A percentile compares a stretch with the other conserved stretches of the same genome.
Conservation (phyloP, 2,113 vertebrate species). For the Paradoxurus hermaphroditus region DNA sequence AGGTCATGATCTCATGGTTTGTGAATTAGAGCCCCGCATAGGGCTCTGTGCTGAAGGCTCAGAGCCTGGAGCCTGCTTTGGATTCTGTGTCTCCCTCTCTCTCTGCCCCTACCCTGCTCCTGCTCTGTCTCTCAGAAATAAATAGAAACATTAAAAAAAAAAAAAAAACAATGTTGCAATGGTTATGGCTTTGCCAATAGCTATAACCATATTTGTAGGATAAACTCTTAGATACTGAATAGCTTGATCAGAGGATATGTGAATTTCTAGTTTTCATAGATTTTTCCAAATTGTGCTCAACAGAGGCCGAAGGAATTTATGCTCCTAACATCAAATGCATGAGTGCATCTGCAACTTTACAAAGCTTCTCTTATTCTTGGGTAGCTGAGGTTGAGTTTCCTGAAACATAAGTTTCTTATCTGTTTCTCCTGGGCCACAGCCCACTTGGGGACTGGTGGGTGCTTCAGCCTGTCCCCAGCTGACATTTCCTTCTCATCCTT, state of each 20-base stretch:
- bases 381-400: not conserved
- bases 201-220: not conserved
- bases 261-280: conserved; percentile 28
- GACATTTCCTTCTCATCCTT: not conserved
- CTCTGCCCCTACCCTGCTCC: too few relatives aligned
- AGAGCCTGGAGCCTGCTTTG: too few relatives aligned
- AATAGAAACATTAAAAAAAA: too few relatives aligned
- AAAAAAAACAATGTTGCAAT: not conserved
- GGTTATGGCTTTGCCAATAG: not conserved
- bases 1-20: too few relatives aligned
- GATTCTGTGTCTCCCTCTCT: too few relatives aligned
- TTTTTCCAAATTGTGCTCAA: conserved; percentile 35
- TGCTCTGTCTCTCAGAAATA: too few relatives aligned
- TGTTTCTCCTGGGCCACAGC: not conserved
- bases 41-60: too few relatives aligned
- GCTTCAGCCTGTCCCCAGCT: not conserved
- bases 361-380: conserved; percentile 2
- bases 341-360: not conserved
- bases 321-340: not conserved
- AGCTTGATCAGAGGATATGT: conserved; percentile 16
- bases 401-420: not conserved
- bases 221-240: not conserved
- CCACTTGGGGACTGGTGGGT: not conserved
- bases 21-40: too few relatives aligned
- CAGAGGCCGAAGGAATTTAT: not conserved